Conservation (phyloP, 92 coral and sea anemone genomes). For the Pocillopora grandis region DNA sequence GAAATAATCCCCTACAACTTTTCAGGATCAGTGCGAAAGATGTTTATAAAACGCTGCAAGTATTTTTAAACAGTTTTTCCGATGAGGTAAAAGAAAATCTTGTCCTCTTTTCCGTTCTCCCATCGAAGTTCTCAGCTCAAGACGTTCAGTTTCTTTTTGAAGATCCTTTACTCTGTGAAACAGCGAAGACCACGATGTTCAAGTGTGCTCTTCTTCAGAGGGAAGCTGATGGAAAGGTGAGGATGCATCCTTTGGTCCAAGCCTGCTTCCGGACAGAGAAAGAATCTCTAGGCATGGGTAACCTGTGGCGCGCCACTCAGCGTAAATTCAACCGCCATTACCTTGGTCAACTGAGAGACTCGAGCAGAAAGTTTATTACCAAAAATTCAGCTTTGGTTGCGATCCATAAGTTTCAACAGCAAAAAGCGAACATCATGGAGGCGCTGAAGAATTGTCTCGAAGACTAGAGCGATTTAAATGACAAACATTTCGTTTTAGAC, state of each 20-base stretch:
- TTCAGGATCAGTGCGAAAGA: not conserved
- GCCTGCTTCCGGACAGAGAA: slow-evolving; percentile 12
- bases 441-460: not conserved
- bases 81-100: not conserved
- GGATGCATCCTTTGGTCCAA: slow-evolving; percentile 21
- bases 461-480: not conserved
- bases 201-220: not conserved
- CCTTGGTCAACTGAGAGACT: not conserved
- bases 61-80: not conserved
- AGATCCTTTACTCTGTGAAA: not conserved
- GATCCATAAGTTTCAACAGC: not conserved
- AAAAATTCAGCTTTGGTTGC: slow-evolving; percentile 5
- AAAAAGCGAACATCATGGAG: slow-evolving; percentile 20
- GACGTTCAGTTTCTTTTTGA: not conserved
- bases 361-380: not conserved
- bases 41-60: slow-evolving; percentile 16
- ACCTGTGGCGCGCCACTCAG: not conserved
- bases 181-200: not conserved
- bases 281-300: not conserved
- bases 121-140: slow-evolving; percentile 7
- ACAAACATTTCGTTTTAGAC: not conserved
- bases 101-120: slow-evolving; percentile 14
- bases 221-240: not conserved
- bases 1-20: slow-evolving; percentile 17
- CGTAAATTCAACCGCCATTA: slow-evolving; percentile 12